phyloP scores from a whole-genome alignment of 2,113 vertebrate genomes.

The Sinocyclocheilus anshuiensis region DNA sequence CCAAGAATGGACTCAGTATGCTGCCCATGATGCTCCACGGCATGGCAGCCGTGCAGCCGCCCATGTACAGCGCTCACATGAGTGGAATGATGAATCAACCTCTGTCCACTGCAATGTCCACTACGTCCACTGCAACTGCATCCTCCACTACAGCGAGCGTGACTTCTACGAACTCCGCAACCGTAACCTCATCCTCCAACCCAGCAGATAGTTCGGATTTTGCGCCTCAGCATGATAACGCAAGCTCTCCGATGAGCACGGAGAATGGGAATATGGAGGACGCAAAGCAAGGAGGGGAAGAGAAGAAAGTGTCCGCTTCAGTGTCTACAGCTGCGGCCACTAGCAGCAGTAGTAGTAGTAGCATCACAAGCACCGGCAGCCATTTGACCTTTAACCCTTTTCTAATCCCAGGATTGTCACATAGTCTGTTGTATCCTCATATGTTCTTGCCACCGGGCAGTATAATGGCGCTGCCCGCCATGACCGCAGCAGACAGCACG shows the following conservation, averaged over 20 bases:
- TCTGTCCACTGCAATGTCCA: constrained; percentile 67
- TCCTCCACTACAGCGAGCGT: constrained; percentile 55
- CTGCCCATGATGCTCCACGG: constrained; percentile 97
- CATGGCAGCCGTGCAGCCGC: constrained; percentile 82
- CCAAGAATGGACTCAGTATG: constrained; percentile 91
- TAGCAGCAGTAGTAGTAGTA: constrained; percentile 63
- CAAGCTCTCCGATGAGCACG: constrained; percentile 35
- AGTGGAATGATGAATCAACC: constrained; percentile 86
- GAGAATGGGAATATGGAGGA: constrained; percentile 58
- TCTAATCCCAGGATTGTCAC: constrained; percentile 95
- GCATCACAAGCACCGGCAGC: constrained; percentile 58
- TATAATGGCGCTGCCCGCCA: constrained; percentile 89
- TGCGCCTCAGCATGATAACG: constrained; percentile 64
- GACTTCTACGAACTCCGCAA: constrained; percentile 59
- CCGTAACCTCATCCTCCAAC: constrained; percentile 51
- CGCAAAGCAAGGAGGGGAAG: constrained; percentile 70
- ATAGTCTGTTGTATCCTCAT: constrained; percentile 95
- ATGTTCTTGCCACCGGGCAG: constrained; percentile 96
- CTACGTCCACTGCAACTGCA: constrained; percentile 21
- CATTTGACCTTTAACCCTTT: constrained; percentile 98
- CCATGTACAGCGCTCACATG: constrained; percentile 85
- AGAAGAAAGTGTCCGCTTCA: constrained; percentile 74
- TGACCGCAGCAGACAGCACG: constrained; percentile 77
- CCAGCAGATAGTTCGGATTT: constrained; percentile 49
- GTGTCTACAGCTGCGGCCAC: constrained; percentile 74